Percentiles rank a stretch among this genome's conserved stretches.
phyloP scores from a whole-genome alignment of 1,140 invertebrate species.

The Semibalanus balanoides region DNA sequence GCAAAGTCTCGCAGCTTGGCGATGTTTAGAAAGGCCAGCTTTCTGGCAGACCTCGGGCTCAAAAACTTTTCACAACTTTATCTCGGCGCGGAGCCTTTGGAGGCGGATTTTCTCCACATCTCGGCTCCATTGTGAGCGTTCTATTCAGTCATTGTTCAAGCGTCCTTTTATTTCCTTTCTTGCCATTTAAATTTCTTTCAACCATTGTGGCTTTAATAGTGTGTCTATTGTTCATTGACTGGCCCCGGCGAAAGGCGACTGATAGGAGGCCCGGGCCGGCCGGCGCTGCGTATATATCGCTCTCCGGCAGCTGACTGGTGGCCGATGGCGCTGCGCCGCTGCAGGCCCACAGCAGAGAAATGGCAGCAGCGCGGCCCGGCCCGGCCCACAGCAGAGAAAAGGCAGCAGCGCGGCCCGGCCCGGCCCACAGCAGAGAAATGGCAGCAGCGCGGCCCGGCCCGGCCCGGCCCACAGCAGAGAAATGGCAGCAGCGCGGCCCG shows the following conservation, averaged over 20 bases:
- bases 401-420: too few relatives aligned
- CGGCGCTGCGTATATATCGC: background rate
- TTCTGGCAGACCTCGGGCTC: background rate
- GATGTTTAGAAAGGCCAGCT: background rate
- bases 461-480: too few relatives aligned
- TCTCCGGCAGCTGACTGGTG: too few relatives aligned
- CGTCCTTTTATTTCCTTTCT: conserved; percentile 1
- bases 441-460: too few relatives aligned
- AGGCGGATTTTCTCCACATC: background rate
- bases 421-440: too few relatives aligned
- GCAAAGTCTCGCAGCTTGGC: too few relatives aligned
- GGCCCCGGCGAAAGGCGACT: background rate
- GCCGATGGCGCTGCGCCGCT: too few relatives aligned
- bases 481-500: too few relatives aligned
- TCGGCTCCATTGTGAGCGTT: background rate
- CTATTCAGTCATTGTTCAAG: conserved; percentile 2
- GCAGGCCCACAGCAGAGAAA: too few relatives aligned
- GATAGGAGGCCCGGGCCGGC: background rate
- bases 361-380: too few relatives aligned
- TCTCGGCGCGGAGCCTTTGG: background rate
- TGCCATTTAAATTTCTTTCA: conserved; percentile 2
- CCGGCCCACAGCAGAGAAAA: too few relatives aligned
- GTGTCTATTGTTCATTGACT: conserved; percentile 2
- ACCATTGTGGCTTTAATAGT: conserved; percentile 2
- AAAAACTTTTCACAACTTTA: conserved; percentile 3